Conservation (phyloP, 2,113 vertebrate species). For the Orientallactaga bullata region DNA sequence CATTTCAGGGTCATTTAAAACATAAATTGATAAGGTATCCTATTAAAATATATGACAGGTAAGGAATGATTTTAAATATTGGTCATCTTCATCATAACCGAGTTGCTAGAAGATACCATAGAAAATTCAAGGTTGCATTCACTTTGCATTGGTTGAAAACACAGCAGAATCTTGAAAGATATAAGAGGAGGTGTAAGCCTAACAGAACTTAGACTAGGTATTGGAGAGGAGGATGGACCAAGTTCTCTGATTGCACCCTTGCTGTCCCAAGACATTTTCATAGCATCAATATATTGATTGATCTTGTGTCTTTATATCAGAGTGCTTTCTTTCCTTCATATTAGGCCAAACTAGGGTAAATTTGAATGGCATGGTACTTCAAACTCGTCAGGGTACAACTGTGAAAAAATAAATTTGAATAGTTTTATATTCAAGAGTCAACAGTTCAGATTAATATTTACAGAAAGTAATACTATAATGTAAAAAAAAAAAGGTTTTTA, state of each 20-base stretch:
- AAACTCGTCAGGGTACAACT: accelerated
- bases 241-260: accelerated
- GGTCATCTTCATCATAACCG: background rate
- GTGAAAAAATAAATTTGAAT: background rate
- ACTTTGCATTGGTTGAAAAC: background rate
- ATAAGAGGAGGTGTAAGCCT: background rate
- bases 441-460: background rate
- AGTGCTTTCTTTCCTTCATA: background rate
- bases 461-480: background rate
- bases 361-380: background rate
- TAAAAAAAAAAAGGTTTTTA: background rate
- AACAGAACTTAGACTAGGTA: background rate
- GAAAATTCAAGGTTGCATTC: background rate
- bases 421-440: background rate
- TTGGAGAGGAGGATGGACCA: too few relatives aligned
- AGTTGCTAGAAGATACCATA: background rate
- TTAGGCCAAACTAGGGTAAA: background rate
- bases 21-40: background rate
- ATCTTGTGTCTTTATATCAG: background rate
- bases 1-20: background rate
- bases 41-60: background rate
- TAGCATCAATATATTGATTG: background rate
- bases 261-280: background rate
- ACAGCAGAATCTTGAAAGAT: background rate
- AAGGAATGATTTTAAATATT: background rate